A percentile compares a stretch with the other conserved stretches of the same genome.
phyloP scores from a whole-genome alignment of 92 coral and sea anemone species.

The Palythoa grandiflora region DNA sequence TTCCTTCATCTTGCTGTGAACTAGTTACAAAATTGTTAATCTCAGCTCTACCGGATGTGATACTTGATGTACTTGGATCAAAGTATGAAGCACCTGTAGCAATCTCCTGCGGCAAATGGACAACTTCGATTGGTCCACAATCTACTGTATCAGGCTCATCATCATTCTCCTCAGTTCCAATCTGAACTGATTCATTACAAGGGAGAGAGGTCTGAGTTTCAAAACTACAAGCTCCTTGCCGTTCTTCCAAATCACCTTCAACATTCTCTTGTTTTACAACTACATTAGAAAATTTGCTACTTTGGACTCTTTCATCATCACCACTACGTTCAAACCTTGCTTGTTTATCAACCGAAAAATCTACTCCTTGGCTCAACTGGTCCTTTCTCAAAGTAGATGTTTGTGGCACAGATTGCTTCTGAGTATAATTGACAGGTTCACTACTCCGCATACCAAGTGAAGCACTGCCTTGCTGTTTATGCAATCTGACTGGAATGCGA shows the following conservation, averaged over 20 bases:
- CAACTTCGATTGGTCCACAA: conserved; percentile 42
- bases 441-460: not conserved
- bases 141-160: not conserved
- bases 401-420: not conserved
- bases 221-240: not conserved
- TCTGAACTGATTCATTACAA: not conserved
- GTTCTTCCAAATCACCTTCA: conserved; percentile 15
- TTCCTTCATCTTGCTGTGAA: conserved; percentile 15
- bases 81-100: conserved; percentile 46
- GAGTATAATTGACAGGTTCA: not conserved
- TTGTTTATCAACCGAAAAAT: not conserved
- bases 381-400: not conserved
- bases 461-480: not conserved
- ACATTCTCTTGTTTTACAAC: conserved; percentile 35
- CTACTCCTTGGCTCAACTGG: conserved; percentile 13
- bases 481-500: not conserved
- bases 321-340: no score
- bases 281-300: not conserved
- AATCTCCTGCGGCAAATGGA: conserved; percentile 36
- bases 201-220: not conserved
- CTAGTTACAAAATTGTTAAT: conserved; percentile 6
- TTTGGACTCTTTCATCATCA: not conserved
- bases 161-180: not conserved
- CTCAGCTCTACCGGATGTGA: conserved; percentile 14
- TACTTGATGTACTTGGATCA: conserved; percentile 40